Conservation (phyloP, 2,797 vertebrate species). For the Sebastes variabilis region DNA sequence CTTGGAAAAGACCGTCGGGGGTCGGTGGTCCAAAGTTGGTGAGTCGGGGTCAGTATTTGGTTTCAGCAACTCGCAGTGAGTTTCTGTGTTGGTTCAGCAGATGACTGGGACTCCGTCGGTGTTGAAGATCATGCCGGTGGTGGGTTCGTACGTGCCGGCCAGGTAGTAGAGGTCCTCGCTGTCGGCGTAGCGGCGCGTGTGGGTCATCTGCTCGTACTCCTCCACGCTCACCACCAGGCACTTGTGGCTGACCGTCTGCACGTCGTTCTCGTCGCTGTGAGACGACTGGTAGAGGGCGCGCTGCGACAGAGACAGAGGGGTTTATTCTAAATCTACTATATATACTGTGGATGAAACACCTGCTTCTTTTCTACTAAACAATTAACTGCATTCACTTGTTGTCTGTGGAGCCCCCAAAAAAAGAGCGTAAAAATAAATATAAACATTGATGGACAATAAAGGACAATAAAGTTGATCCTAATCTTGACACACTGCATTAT, state of each 20-base stretch:
- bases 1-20: conserved; percentile 8
- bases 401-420: neutral
- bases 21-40: neutral
- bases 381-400: neutral
- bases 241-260: conserved; percentile 99
- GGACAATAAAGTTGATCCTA: no score
- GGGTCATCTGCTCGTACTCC: conserved; percentile 97
- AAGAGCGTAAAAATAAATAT: neutral
- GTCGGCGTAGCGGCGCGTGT: conserved; percentile 97
- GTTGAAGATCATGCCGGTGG: conserved; percentile 99
- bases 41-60: neutral
- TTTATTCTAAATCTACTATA: neutral
- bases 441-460: no score
- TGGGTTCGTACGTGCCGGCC: conserved; percentile 98
- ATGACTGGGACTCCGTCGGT: conserved; percentile 96
- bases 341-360: neutral
- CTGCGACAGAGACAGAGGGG: conserved; percentile 70
- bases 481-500: no score
- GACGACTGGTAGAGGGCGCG: conserved; percentile 98
- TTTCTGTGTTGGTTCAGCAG: conserved; percentile 81
- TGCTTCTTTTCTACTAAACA: neutral
- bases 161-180: conserved; percentile 99
- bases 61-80: neutral
- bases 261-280: conserved; percentile 97
- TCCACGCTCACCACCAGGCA: conserved; percentile 97